These are phyloP conservation scores for Dascyllus trimaculatus DNA, from an alignment of 2,113 vertebrate species.

Conservation along the genomic window DNA sequence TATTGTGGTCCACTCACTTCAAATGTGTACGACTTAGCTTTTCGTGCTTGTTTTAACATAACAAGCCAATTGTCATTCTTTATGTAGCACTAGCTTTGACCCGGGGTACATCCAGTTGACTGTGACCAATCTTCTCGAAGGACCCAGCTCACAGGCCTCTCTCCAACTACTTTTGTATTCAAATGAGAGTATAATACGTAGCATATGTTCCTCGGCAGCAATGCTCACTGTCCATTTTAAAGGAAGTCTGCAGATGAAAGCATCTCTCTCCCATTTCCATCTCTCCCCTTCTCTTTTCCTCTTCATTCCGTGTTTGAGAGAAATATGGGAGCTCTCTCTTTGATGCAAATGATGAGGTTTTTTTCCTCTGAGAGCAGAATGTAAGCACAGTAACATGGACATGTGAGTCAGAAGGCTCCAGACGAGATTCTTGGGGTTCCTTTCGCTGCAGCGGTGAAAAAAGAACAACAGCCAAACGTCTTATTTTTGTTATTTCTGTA, in stretches of 20 bases:
- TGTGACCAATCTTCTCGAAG: slow-evolving; percentile 79
- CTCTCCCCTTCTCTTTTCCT: slow-evolving; percentile 55
- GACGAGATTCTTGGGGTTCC: slow-evolving; percentile 80
- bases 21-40: slow-evolving; percentile 58
- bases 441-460: slow-evolving; percentile 62
- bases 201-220: slow-evolving; percentile 80
- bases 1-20: slow-evolving; percentile 61
- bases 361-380: slow-evolving; percentile 72
- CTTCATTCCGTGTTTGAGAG: slow-evolving; percentile 70
- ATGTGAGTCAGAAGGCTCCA: slow-evolving; percentile 80
- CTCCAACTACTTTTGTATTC: slow-evolving; percentile 83
- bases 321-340: slow-evolving; percentile 77
- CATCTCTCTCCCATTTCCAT: slow-evolving; percentile 68
- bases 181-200: slow-evolving; percentile 81
- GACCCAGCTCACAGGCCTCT: slow-evolving; percentile 58
- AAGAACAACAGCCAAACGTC: slow-evolving; percentile 77
- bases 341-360: slow-evolving; percentile 80
- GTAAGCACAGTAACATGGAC: slow-evolving; percentile 69
- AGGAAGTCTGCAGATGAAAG: slow-evolving; percentile 81
- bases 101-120: slow-evolving; percentile 57
- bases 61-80: slow-evolving; percentile 68
- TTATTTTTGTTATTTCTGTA: slow-evolving; percentile 85
- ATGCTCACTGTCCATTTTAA: slow-evolving; percentile 76
- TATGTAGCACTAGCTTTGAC: slow-evolving; percentile 59
- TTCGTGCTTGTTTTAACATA: slow-evolving; percentile 66